A percentile compares a stretch with the other conserved stretches of the same genome.
Evolutionary conservation across 1,140 invertebrate species (phyloP).

Genomic region (Panagrolaimus sp.): DNA sequence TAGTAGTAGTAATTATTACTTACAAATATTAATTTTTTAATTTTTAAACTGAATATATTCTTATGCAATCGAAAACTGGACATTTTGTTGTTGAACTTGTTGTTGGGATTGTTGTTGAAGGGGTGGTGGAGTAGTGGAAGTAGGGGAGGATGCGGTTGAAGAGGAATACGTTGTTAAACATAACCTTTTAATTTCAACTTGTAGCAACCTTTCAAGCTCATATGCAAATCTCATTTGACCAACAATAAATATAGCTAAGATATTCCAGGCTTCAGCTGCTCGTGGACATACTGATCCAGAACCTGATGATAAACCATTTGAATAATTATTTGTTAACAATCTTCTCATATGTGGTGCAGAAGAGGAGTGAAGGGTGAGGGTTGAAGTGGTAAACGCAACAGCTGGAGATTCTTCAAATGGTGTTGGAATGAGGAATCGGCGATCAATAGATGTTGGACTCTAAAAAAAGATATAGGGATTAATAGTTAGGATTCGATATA

Average conservation of each 20-base stretch:
- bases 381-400: slow-evolving; percentile 5
- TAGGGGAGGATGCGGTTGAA: background rate
- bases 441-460: slow-evolving; percentile 13
- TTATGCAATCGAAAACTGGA: background rate
- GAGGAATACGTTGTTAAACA: background rate
- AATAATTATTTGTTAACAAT: background rate
- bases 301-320: background rate
- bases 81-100: background rate
- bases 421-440: slow-evolving; percentile 28
- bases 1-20: background rate
- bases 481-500: too few relatives aligned
- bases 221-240: slow-evolving; percentile 31
- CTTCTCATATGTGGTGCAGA: background rate
- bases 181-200: slow-evolving; percentile 20
- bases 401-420: background rate
- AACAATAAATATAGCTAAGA: slow-evolving; percentile 32
- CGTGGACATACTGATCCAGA: slow-evolving; percentile 28
- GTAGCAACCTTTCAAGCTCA: slow-evolving; percentile 27
- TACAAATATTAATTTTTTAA: too few relatives aligned
- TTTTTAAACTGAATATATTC: background rate
- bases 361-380: background rate
- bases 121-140: background rate
- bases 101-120: background rate
- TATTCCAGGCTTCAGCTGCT: slow-evolving; percentile 32
- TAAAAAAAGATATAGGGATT: background rate